Evolutionary conservation across 2,888 invertebrate genomes (phyloP).

Genomic region (Antheraea assamensis): DNA sequence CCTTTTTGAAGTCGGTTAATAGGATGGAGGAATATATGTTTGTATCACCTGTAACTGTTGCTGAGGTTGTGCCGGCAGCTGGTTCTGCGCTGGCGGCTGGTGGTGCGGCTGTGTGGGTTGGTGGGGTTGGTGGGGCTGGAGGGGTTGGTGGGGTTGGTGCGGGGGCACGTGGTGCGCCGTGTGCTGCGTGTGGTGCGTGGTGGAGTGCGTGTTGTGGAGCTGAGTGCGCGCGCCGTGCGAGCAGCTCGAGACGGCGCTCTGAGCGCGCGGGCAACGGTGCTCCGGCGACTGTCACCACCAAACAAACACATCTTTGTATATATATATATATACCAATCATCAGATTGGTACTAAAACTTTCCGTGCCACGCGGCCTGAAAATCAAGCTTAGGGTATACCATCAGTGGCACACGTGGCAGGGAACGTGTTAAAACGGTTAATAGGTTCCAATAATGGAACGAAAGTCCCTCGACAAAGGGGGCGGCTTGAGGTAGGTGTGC

Average conservation of each 20-base stretch:
- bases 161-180: neutral
- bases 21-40: too few relatives aligned
- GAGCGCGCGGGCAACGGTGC: conserved; percentile 52
- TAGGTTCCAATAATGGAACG: too few relatives aligned
- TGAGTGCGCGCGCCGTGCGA: conserved; percentile 63
- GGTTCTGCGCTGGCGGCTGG: conserved; percentile 21
- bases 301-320: neutral
- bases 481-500: too few relatives aligned
- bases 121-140: neutral
- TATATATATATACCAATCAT: too few relatives aligned
- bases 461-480: too few relatives aligned
- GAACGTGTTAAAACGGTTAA: too few relatives aligned
- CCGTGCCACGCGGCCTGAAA: too few relatives aligned
- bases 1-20: too few relatives aligned
- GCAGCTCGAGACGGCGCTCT: conserved; percentile 56
- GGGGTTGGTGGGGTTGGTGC: conserved; percentile 19
- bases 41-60: conserved; percentile 8
- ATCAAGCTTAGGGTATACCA: too few relatives aligned
- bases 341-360: too few relatives aligned
- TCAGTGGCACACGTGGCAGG: too few relatives aligned
- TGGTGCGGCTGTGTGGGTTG: conserved; percentile 18
- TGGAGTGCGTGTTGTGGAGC: conserved; percentile 47
- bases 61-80: conserved; percentile 20
- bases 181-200: conserved; percentile 49
- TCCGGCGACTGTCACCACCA: conserved; percentile 59